A percentile compares a stretch with the other conserved stretches of the same genome.
phyloP scores from a whole-genome alignment of 2,797 vertebrate species.

The Rhinophrynus dorsalis region DNA sequence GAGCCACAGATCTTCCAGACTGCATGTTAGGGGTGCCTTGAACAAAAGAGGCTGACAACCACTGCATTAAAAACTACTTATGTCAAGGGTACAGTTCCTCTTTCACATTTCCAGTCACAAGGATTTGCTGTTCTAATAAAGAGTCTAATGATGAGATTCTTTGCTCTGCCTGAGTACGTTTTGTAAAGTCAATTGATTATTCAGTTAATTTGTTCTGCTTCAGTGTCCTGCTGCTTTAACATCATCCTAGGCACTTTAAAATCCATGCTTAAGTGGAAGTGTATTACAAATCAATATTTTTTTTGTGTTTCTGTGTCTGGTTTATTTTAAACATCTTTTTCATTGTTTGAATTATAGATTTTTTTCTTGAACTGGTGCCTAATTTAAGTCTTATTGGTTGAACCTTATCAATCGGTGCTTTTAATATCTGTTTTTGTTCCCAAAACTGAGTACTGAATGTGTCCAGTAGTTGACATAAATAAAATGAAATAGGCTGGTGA shows the following conservation, averaged over 20 bases:
- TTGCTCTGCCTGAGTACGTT: constrained; percentile 42
- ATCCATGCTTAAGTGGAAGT: constrained; percentile 49
- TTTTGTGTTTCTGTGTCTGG: constrained; percentile 33
- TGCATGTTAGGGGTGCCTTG: too few species aligned
- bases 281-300: constrained; percentile 61
- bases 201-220: constrained; percentile 64
- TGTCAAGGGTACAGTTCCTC: too few species aligned
- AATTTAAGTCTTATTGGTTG: constrained; percentile 10
- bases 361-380: constrained; percentile 24
- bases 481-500: too few species aligned
- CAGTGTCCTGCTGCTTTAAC: constrained; percentile 56
- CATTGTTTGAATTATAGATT: constrained; percentile 43
- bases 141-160: constrained; percentile 26
- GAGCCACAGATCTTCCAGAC: too few species aligned
- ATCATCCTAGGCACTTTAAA: constrained; percentile 50
- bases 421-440: constrained; percentile 22
- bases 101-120: constrained; percentile 52
- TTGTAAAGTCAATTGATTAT: constrained; percentile 54
- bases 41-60: too few species aligned
- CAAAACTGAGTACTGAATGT: constrained; percentile 3
- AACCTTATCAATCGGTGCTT: neutral
- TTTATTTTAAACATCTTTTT: constrained; percentile 14
- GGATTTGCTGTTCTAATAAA: neutral
- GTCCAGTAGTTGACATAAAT: too few species aligned
- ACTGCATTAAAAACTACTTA: too few species aligned